Evolutionary conservation across 2,888 invertebrate species (phyloP), one percentile per base, ranked within the genome.

Genomic region (Plebejus melissa): DNA sequence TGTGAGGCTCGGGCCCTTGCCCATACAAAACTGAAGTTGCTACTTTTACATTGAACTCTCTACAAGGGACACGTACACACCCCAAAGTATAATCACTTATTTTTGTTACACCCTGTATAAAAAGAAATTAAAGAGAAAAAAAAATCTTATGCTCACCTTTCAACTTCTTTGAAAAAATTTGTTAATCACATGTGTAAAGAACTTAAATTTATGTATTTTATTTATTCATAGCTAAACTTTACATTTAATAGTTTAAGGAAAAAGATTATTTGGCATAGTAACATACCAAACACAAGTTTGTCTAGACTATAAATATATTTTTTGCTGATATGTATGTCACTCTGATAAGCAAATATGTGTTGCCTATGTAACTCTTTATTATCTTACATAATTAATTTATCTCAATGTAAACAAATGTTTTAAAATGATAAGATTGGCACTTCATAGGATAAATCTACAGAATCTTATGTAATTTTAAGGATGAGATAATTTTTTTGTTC

Each of bases 401-500:
- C 72, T 54, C 16, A 13, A 72, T 72, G 54, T 72, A 46, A 72
- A 72, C 54, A 50, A 71, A 54, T 72, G 1, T 72, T 72, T 72
- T 54, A 5, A 54, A 50, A 32, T 72, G 72, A 72, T 72, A 72
- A 50, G 32, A 70, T 22, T 36, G 65, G 1, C 65, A 65, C 13
- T 36, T 36, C 32, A 36, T 13, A 36, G 4, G 32, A 65, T 28
- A 60, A 65, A 65, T 65, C 65, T 65, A 28, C 9, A 28, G 11
- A 60, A 60, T 60, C 28, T 60, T 28, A 60, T 60, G 3, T 60
- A 28, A 60, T 28, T 60, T 28, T 28, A 28, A 28, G 11, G n/a
- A 72, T 16, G 28, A 28, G 16, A 46, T 36, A 16, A 74, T 38
- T 54, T 32, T 50, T 50, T 32, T 7, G 0, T 4, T 50, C 0